Base-by-base conservation (phyloP, 2,113 vertebrate species). In the Rhagologus leucostigma region DNA sequence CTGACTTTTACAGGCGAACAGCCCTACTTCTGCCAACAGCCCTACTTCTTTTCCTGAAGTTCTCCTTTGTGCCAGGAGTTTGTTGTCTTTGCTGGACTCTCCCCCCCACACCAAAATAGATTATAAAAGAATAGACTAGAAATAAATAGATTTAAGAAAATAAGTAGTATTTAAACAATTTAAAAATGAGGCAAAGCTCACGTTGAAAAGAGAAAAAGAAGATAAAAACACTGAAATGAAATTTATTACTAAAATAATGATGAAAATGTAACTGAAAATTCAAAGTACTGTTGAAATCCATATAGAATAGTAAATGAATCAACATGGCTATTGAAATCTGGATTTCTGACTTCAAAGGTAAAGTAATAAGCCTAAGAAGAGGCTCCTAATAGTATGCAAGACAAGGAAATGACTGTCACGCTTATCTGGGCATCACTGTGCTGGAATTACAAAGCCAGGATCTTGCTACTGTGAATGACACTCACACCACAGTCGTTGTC, bases 331-430 rank as follows among this genome's bases (percentile, higher is more conserved):
- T 94, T 4, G 20, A 80, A 94, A 80, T 78, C 60, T 79, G 89
- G 18, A 82, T 88, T 86, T 53, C 39, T 92, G 53, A 50, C 29
- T 94, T 87, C 15, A 53, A 42, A 74, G 35, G n/a, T 77, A 82
- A 77, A 96, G 69, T 67, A 77, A 60, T 42, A 75, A 68, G 53
- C 82, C 16, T 82, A 68, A 85, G 57, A 85, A 68, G 16, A 83
- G 63, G 13, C 13, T 85, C 29, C 73, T 59, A 41, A 39, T 41
- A 50, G 41, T 74, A 10, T 49, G 19, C 62, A 81, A 62, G 69
- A 26, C 64, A 75, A 57, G 65, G 55, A 55, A 63, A 56, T 80
- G 33, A 68, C 39, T 35, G 7, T 46, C 46, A 67, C 30, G 1
- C 19, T 81, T 89, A 47, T 6, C 46, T 49, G n/a, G 82, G 73